Conservation (phyloP, 2,797 vertebrate species). For the Sylvilagus floridanus region DNA sequence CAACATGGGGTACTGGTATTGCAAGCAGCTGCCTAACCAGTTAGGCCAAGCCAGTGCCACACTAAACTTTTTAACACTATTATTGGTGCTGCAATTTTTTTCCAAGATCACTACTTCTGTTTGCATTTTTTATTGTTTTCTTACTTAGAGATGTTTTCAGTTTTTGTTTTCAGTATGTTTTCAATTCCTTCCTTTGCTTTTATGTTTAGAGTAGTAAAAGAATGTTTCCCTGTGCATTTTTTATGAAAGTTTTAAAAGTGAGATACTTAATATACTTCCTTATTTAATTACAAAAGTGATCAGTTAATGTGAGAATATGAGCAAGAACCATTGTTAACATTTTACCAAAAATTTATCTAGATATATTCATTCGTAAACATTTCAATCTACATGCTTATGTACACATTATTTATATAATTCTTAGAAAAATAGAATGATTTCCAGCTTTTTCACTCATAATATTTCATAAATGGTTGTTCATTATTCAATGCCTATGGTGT, state of each 20-base stretch:
- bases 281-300: conserved; percentile 43
- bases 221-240: not conserved
- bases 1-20: too few relatives aligned
- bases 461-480: not conserved
- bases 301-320: not conserved
- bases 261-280: not conserved
- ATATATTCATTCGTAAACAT: not conserved
- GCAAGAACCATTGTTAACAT: not conserved
- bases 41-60: not conserved
- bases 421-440: conserved; percentile 19
- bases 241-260: not conserved
- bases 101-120: not conserved
- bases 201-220: not conserved
- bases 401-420: not conserved
- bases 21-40: too few relatives aligned
- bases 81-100: not conserved
- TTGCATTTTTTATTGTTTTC: conserved; percentile 4
- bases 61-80: not conserved
- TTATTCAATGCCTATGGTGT: not conserved
- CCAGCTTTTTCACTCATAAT: not conserved
- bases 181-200: not conserved
- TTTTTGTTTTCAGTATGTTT: conserved; percentile 37
- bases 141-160: not conserved
- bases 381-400: not conserved
- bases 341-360: not conserved